These are phyloP conservation scores for Ptilonorhynchus violaceus DNA, from an alignment of 2,113 vertebrate species.

Conservation along the genomic window DNA sequence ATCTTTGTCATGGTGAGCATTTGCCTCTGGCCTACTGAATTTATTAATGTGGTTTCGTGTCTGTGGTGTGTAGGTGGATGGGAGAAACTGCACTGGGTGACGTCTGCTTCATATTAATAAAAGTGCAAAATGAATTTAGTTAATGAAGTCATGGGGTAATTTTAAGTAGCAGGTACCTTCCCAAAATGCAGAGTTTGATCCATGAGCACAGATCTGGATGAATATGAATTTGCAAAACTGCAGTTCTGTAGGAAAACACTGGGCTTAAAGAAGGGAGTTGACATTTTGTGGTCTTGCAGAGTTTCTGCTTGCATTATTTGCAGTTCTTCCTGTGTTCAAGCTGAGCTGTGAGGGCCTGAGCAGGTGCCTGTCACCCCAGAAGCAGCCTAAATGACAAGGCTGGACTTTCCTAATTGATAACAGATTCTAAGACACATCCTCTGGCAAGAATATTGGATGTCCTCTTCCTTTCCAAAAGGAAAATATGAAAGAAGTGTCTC, in stretches of 20 bases:
- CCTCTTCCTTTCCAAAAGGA: background rate
- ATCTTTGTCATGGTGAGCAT: background rate
- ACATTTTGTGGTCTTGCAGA: background rate
- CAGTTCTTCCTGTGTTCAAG: background rate
- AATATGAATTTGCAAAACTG: background rate
- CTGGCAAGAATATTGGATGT: background rate
- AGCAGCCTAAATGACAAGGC: background rate
- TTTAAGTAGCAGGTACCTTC: background rate
- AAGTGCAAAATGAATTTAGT: background rate
- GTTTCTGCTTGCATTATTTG: background rate
- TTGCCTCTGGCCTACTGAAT: slow-evolving; percentile 30
- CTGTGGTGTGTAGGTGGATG: slow-evolving; percentile 29
- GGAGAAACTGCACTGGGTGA: slow-evolving; percentile 31
- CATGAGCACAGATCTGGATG: accelerated
- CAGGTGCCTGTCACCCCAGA: background rate
- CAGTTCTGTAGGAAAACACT: background rate
- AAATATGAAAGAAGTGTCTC: background rate
- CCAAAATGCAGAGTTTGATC: background rate
- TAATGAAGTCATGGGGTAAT: background rate
- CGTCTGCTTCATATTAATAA: background rate
- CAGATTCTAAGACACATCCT: background rate
- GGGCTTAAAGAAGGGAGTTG: background rate
- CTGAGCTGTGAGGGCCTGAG: background rate
- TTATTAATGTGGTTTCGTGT: slow-evolving; percentile 23
- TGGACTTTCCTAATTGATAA: background rate